Evolutionary conservation across 1,140 invertebrate species (phyloP).

Genomic region (Aculops lycopersici): DNA sequence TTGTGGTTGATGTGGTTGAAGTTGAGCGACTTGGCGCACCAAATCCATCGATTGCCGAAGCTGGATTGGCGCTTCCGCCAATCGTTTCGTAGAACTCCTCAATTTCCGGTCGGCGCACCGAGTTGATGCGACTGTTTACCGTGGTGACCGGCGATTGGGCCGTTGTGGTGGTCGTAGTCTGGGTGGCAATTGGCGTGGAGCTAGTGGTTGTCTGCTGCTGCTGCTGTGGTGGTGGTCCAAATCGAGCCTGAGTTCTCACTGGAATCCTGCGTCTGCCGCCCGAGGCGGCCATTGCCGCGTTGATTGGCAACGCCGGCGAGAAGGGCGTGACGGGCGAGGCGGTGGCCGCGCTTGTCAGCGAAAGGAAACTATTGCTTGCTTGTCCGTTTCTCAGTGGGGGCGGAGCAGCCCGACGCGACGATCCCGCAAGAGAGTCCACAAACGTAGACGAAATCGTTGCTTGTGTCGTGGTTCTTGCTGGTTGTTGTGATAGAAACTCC

Average conservation of each 20-base stretch:
- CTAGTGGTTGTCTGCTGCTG: not conserved
- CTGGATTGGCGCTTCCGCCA: not conserved
- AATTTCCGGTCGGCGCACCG: not conserved
- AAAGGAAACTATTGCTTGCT: no score
- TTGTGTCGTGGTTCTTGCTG: no score
- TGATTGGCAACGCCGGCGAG: not conserved
- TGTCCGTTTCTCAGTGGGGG: no score
- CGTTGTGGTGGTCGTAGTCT: not conserved
- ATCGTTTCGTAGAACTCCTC: not conserved
- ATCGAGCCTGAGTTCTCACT: not conserved
- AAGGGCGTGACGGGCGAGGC: not conserved
- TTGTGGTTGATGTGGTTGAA: not conserved
- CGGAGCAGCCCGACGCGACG: no score
- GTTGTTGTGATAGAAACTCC: no score
- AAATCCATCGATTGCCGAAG: not conserved
- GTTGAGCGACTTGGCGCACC: not conserved
- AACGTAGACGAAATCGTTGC: no score
- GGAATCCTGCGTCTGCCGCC: not conserved
- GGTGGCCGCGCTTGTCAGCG: no score
- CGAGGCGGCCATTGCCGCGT: not conserved
- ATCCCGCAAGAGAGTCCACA: no score
- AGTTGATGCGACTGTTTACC: not conserved
- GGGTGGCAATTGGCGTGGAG: not conserved
- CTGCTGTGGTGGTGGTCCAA: not conserved
- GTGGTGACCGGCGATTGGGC: not conserved